A percentile compares a stretch with the other conserved stretches of the same genome.
Conservation (phyloP, 2,113 vertebrate genomes). For the Pterocles orientalis region DNA sequence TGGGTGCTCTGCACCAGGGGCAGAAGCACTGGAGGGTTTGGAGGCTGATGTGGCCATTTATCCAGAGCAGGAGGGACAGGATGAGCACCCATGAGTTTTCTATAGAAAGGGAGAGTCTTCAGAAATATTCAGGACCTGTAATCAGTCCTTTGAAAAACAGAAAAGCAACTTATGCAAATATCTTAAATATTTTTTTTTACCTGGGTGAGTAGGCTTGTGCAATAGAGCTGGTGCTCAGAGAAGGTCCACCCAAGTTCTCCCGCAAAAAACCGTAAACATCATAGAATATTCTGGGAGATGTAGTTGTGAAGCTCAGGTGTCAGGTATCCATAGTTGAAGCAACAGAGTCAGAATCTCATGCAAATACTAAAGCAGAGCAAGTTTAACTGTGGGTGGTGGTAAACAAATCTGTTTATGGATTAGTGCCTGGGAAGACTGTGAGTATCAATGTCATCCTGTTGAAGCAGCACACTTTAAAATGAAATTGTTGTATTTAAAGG, state of each 20-base stretch:
- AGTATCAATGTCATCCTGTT: neutral
- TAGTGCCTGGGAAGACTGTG: neutral
- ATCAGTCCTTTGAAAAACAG: neutral
- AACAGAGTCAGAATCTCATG: neutral
- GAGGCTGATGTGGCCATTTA: neutral
- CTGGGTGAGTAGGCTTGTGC: neutral
- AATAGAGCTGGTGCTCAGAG: neutral
- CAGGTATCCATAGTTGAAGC: neutral
- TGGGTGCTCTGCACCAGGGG: neutral
- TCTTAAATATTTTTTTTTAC: neutral
- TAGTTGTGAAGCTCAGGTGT: neutral
- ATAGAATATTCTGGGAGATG: neutral
- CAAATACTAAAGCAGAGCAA: neutral
- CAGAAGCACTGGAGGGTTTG: neutral
- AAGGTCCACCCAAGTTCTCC: neutral
- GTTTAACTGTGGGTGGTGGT: neutral
- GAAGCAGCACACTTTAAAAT: neutral
- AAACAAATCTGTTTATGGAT: constrained; percentile 46
- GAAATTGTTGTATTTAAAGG: constrained; percentile 19
- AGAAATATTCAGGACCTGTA: neutral
- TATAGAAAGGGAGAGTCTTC: neutral
- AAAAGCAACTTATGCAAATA: neutral
- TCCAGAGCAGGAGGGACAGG: neutral
- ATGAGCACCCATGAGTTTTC: neutral
- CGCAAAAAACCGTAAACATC: neutral